Conservation (phyloP, 1,140 invertebrate genomes). For the Drosophila hydei region DNA sequence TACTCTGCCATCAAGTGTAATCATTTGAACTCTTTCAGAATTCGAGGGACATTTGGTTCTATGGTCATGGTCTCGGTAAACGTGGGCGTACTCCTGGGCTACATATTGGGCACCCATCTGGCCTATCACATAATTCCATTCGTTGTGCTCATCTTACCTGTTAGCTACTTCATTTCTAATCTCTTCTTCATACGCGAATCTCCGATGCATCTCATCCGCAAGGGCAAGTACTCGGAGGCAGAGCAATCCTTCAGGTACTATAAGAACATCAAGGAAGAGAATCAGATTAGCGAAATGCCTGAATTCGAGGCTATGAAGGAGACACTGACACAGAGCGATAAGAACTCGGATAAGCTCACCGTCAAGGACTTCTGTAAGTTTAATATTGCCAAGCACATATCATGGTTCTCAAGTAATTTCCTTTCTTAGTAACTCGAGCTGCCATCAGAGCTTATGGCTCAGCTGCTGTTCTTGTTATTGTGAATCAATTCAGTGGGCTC, state of each 20-base stretch:
- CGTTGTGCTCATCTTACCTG: conserved; percentile 44
- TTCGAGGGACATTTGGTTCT: conserved; percentile 67
- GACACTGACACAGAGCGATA: conserved; percentile 32
- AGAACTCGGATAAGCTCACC: conserved; percentile 18
- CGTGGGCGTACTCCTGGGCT: conserved; percentile 61
- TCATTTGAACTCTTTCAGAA: too few species aligned
- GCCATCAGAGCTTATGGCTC: conserved; percentile 47
- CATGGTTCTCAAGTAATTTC: too few species aligned
- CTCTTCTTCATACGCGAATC: conserved; percentile 62
- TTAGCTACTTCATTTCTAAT: conserved; percentile 47
- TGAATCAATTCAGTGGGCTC: conserved; percentile 62
- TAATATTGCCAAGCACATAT: too few species aligned
- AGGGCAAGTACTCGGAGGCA: conserved; percentile 37
- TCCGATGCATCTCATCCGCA: conserved; percentile 61
- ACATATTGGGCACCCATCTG: conserved; percentile 62
- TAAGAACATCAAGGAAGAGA: conserved; percentile 60
- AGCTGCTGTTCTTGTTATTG: conserved; percentile 49
- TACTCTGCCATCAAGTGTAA: too few species aligned
- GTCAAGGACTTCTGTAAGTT: conserved; percentile 63
- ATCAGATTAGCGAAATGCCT: conserved; percentile 32
- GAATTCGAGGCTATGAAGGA: conserved; percentile 62
- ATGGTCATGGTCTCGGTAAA: conserved; percentile 66
- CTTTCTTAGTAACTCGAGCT: conserved; percentile 29
- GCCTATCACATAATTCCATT: conserved; percentile 52
- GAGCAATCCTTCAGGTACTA: conserved; percentile 63